phyloP scores from a whole-genome alignment of 2,113 vertebrate genomes.

The Bujurquina vittata region DNA sequence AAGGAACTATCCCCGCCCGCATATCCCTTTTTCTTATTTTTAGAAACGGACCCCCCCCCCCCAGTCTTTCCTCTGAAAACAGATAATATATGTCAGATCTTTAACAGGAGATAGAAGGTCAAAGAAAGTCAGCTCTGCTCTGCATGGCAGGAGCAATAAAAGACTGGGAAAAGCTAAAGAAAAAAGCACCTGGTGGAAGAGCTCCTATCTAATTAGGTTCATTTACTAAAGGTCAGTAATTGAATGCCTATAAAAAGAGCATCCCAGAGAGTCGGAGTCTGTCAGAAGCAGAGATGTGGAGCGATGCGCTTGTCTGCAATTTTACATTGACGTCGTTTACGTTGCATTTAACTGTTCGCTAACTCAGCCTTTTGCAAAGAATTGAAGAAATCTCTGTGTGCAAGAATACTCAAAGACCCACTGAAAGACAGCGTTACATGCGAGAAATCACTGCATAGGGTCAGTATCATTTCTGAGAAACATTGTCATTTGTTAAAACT shows the following conservation, averaged over 20 bases:
- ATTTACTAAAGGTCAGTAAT: background rate
- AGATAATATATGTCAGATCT: conserved; percentile 10
- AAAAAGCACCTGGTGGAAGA: background rate
- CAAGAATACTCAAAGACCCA: background rate
- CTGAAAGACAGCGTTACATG: background rate
- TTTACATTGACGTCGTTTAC: too few relatives aligned
- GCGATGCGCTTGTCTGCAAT: background rate
- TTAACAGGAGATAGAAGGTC: background rate
- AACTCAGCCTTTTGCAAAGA: background rate
- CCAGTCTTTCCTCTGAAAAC: background rate
- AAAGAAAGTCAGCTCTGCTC: background rate
- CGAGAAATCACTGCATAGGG: background rate
- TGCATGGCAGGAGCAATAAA: background rate
- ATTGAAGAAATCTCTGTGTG: background rate
- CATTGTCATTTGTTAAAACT: background rate
- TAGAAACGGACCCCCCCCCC: background rate
- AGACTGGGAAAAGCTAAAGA: background rate
- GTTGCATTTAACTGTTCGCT: background rate
- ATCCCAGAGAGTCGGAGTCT: background rate
- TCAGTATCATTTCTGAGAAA: background rate
- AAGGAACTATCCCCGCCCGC: background rate
- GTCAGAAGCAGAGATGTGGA: background rate
- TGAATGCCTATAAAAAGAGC: background rate
- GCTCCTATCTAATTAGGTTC: background rate
- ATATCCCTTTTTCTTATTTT: background rate